These are phyloP conservation scores for Heterotilapia buettikoferi DNA, from an alignment of 2,113 vertebrate genomes.

Conservation along the genomic window DNA sequence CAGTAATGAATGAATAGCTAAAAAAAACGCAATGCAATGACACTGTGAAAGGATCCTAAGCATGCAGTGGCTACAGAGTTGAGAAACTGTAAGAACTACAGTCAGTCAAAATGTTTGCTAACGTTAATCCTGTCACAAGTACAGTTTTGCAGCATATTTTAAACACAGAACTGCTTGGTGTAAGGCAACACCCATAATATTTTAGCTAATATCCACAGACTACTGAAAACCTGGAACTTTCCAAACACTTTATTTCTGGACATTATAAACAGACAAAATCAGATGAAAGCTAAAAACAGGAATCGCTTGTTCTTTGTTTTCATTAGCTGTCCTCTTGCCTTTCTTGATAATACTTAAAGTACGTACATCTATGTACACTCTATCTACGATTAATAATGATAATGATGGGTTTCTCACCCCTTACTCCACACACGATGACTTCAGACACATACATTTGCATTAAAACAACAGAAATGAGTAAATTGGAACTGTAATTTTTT, in stretches of 20 bases:
- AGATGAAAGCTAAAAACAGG: background rate
- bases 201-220: background rate
- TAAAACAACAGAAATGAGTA: background rate
- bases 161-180: background rate
- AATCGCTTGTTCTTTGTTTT: background rate
- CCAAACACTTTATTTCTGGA: background rate
- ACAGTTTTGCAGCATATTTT: background rate
- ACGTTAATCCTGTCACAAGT: background rate
- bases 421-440: background rate
- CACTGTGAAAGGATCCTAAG: background rate
- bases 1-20: background rate
- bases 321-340: background rate
- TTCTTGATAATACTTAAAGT: background rate
- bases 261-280: background rate
- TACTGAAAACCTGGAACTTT: background rate
- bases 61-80: background rate
- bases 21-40: background rate
- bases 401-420: background rate
- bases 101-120: background rate
- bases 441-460: background rate
- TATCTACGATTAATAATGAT: background rate
- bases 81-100: background rate
- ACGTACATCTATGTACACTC: background rate
- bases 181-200: background rate
- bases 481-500: background rate